phyloP scores from a whole-genome alignment of 2,797 vertebrate species.

The Babyrousa celebensis region DNA sequence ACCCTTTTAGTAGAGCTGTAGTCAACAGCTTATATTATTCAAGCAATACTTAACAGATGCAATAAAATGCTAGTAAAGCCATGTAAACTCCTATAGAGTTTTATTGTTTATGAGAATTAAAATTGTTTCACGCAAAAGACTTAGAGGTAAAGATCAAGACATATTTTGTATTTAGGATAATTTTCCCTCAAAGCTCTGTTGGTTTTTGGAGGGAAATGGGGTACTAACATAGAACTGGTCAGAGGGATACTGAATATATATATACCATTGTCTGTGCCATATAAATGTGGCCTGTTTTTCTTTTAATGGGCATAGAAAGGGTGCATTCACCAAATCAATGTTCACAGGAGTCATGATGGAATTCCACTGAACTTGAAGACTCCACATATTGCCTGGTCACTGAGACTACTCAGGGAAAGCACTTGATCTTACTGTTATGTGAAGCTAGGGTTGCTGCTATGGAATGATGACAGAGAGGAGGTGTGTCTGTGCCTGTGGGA shows the following conservation, averaged over 20 bases:
- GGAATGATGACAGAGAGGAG: not conserved
- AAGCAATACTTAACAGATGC: not conserved
- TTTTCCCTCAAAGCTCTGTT: not conserved
- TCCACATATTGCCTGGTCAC: not conserved
- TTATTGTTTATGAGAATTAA: constrained; percentile 55
- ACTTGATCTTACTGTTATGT: not conserved
- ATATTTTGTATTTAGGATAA: not conserved
- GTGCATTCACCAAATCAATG: not conserved
- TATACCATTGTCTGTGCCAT: not conserved
- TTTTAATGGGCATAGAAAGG: not conserved
- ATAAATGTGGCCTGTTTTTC: not conserved
- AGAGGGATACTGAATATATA: not conserved
- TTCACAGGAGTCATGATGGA: not conserved
- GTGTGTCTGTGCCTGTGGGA: not conserved
- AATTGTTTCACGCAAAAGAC: not conserved
- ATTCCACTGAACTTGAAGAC: not conserved
- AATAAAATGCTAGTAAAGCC: not conserved
- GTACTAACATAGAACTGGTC: not conserved
- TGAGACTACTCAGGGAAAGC: not conserved
- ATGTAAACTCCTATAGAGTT: not conserved
- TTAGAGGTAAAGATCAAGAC: not conserved
- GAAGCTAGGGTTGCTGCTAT: not conserved
- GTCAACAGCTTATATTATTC: not conserved
- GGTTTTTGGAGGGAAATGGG: not conserved
- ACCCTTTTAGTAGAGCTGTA: not conserved